Conservation (phyloP, 2,797 vertebrate genomes). For the Australoheros facetus region DNA sequence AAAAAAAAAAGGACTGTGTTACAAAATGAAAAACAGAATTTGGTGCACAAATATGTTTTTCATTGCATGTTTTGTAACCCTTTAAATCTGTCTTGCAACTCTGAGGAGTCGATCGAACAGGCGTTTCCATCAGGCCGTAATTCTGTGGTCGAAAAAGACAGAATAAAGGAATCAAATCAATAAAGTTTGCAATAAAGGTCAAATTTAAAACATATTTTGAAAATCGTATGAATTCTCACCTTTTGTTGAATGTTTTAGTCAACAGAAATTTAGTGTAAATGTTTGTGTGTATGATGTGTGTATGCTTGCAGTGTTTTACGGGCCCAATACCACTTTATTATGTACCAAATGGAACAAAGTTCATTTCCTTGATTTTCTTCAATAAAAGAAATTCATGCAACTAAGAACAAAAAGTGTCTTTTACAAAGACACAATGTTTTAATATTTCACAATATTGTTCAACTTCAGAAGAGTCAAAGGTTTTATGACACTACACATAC, state of each 20-base stretch:
- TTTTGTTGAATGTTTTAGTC: slow-evolving; percentile 16
- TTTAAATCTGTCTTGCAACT: background rate
- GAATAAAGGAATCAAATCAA: background rate
- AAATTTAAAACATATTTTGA: background rate
- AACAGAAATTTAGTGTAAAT: background rate
- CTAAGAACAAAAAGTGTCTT: background rate
- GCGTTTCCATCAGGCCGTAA: background rate
- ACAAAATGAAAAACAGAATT: background rate
- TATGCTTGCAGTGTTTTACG: slow-evolving; percentile 64
- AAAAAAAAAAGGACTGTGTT: background rate
- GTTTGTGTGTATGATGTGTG: slow-evolving; percentile 38
- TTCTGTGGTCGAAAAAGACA: background rate
- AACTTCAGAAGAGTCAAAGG: background rate
- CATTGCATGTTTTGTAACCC: background rate
- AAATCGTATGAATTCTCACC: background rate
- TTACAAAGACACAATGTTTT: background rate
- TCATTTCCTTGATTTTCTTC: slow-evolving; percentile 34
- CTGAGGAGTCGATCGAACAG: background rate
- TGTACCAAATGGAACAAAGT: slow-evolving; percentile 51
- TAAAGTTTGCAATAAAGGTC: background rate
- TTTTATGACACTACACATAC: background rate
- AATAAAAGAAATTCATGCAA: slow-evolving; percentile 55
- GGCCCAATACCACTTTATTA: slow-evolving; percentile 66
- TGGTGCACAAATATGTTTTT: background rate
- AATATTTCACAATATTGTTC: background rate